Evolutionary conservation across 2,797 vertebrate genomes (phyloP).

Genomic region (Gadopsis bispinosus): DNA sequence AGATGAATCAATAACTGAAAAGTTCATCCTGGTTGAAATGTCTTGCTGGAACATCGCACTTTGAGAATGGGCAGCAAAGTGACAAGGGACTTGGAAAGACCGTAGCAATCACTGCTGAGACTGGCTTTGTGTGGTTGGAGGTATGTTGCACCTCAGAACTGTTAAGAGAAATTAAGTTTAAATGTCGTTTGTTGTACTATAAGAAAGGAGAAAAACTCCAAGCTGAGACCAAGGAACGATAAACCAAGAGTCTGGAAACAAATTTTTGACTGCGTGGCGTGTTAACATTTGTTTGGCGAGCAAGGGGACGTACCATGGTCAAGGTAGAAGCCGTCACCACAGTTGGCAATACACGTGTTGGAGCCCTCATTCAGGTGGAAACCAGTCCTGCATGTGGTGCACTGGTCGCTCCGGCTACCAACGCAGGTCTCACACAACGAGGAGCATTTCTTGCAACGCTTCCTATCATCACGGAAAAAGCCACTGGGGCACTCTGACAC

Average conservation of each 20-base stretch:
- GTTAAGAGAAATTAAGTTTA: background rate
- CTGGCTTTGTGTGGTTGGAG: background rate
- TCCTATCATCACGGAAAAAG: conserved; percentile 96
- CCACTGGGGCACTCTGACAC: conserved; percentile 95
- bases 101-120: background rate
- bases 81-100: conserved; percentile 2
- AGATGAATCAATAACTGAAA: background rate
- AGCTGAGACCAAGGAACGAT: background rate
- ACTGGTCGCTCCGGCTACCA: conserved; percentile 94
- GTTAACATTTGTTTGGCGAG: background rate
- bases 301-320: conserved; percentile 73
- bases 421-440: conserved; percentile 94
- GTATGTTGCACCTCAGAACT: background rate
- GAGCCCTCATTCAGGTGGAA: conserved; percentile 93
- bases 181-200: conserved; percentile 5
- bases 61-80: background rate
- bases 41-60: background rate
- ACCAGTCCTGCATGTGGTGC: conserved; percentile 92
- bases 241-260: background rate
- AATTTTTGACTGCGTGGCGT: background rate
- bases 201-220: background rate
- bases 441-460: conserved; percentile 97
- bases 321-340: conserved; percentile 92
- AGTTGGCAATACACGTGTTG: conserved; percentile 90
- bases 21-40: background rate